phyloP scores from a whole-genome alignment of 2,113 vertebrate genomes.

The Calidris pygmaea region DNA sequence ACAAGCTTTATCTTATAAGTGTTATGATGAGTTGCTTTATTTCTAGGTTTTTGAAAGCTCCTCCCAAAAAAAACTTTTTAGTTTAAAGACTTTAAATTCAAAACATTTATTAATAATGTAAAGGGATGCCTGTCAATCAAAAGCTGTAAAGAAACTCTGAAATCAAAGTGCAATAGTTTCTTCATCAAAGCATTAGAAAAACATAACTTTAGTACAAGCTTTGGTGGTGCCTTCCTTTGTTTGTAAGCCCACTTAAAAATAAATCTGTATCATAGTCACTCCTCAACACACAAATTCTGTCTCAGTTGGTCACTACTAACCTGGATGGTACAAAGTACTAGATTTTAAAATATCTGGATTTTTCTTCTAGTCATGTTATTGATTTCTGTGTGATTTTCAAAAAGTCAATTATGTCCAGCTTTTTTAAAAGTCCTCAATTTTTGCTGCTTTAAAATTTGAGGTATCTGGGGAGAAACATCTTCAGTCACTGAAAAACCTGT shows the following conservation, averaged over 20 bases:
- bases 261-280: neutral
- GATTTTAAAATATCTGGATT: neutral
- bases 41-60: slow-evolving; percentile 41
- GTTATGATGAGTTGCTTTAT: neutral
- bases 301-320: neutral
- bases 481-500: neutral
- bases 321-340: neutral
- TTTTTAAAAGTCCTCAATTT: neutral
- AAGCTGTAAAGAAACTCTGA: slow-evolving; percentile 19
- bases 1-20: neutral
- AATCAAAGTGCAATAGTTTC: slow-evolving; percentile 58
- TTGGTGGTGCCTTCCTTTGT: neutral
- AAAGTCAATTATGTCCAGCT: neutral
- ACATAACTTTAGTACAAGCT: neutral
- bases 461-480: neutral
- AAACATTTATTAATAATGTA: slow-evolving; percentile 74
- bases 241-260: neutral
- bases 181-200: slow-evolving; percentile 32
- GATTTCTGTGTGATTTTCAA: neutral
- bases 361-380: neutral
- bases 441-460: neutral
- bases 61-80: slow-evolving; percentile 45
- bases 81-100: slow-evolving; percentile 54
- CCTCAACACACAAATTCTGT: neutral
- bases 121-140: slow-evolving; percentile 33